Conservation (phyloP, 1,140 invertebrate genomes). For the Sitobion miscanthi region DNA sequence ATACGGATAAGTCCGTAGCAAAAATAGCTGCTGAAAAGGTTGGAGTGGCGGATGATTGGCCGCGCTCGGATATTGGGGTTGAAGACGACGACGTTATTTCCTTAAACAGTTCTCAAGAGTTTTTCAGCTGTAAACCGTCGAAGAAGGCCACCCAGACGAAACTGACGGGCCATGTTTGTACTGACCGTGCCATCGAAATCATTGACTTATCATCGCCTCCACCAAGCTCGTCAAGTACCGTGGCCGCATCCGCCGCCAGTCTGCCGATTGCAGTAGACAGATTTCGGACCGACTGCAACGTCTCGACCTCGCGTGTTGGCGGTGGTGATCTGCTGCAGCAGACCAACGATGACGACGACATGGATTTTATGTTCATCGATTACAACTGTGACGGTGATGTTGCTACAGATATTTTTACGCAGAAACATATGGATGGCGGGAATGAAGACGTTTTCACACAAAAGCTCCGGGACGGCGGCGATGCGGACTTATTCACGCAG, state of each 20-base stretch:
- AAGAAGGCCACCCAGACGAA: background rate
- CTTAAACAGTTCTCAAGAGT: background rate
- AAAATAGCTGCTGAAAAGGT: background rate
- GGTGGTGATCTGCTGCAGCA: background rate
- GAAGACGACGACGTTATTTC: background rate
- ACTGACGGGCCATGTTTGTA: background rate
- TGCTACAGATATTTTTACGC: background rate
- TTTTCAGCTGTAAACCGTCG: background rate
- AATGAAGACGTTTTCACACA: background rate
- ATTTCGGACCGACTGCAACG: background rate
- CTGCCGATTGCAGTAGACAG: background rate
- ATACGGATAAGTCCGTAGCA: background rate
- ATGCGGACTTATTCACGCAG: background rate
- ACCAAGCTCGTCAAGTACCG: background rate
- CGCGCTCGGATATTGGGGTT: background rate
- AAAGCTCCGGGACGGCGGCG: background rate
- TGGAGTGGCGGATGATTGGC: background rate
- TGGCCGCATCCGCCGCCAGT: background rate
- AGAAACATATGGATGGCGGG: background rate
- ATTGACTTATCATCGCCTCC: background rate
- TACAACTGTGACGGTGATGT: background rate
- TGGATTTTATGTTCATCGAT: constrained; percentile 40
- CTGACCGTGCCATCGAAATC: background rate
- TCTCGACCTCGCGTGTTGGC: no score
- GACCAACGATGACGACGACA: background rate